Evolutionary conservation across 2,888 invertebrate species (phyloP).

Genomic region (Troides helena): DNA sequence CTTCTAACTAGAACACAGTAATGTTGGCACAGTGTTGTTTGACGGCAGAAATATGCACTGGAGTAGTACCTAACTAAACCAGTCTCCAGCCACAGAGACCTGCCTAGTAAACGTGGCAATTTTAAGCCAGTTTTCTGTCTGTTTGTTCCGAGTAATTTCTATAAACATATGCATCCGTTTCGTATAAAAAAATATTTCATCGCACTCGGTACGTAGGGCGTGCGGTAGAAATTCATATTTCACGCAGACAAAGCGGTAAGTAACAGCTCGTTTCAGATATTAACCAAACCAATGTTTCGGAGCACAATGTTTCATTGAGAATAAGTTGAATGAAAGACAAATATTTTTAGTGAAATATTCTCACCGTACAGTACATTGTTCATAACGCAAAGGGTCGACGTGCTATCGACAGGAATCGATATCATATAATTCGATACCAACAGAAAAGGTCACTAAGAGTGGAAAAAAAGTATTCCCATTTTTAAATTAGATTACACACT

Average conservation of each 20-base stretch:
- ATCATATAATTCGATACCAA: neutral
- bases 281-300: neutral
- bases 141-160: no score
- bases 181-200: neutral
- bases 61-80: no score
- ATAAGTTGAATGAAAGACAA: neutral
- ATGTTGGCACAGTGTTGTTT: no score
- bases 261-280: neutral
- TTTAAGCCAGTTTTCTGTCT: no score
- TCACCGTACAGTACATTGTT: neutral
- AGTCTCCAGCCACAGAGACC: no score
- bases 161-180: neutral
- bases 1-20: no score
- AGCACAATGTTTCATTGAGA: neutral
- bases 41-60: no score
- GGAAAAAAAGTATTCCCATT: neutral
- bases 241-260: neutral
- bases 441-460: neutral
- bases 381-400: neutral
- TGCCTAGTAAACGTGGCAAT: no score
- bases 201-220: neutral
- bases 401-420: neutral
- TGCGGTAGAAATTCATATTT: neutral
- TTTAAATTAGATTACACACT: no score
- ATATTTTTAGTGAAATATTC: conserved; percentile 1